Evolutionary conservation across 1,140 invertebrate genomes (phyloP), one percentile per base, ranked within the genome.

Genomic region (Drosophila neocordata): DNA sequence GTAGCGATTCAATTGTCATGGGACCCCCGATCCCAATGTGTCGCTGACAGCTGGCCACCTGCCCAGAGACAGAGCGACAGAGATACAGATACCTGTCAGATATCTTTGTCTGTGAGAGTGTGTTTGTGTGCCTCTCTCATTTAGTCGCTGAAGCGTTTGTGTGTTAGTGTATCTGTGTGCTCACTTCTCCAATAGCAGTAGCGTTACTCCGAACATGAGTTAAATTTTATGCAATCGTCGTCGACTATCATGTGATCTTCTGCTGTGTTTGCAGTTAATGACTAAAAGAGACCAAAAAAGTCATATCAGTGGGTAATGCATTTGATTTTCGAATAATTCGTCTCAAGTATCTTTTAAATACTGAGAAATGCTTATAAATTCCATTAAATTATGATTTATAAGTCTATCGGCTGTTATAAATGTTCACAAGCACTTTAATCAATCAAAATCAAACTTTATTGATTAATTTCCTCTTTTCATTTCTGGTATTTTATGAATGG

Each of bases 161-260:
- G 9, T 13, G 61, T 35, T 9, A 18, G 34, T 58, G 41, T 75
- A 44, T 75, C 57, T 68, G 73, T 75, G 72, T 63, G 58, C 77
- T 79, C 72, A 72, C 77, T 52, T 61, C 27, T 34, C 22, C 70
- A 69, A 58, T 62, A 55, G 53, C 70, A 65, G 58, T 62, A 44
- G 52, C 62, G 62, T 66, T 56, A 73, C 76, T 69, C 41, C 56
- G 76, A 73, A 76, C 57, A 65, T 64, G 81, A 85, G 81, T 75
- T 77, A 67, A 87, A 74, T 87, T 87, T 80, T 87, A 87, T 87
- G 82, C 82, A 87, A 85, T 78, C 72, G 58, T 79, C 66, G 56
- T 53, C 59, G 22, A 41, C 62, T 75, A 87, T 87, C 82, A 87
- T 87, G 82, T 87, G 82, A 87, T 74, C 69, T 66, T 58, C 35